These are phyloP conservation scores for Xenopus borealis DNA, from an alignment of 2,113 vertebrate genomes.

Conservation along the genomic window DNA sequence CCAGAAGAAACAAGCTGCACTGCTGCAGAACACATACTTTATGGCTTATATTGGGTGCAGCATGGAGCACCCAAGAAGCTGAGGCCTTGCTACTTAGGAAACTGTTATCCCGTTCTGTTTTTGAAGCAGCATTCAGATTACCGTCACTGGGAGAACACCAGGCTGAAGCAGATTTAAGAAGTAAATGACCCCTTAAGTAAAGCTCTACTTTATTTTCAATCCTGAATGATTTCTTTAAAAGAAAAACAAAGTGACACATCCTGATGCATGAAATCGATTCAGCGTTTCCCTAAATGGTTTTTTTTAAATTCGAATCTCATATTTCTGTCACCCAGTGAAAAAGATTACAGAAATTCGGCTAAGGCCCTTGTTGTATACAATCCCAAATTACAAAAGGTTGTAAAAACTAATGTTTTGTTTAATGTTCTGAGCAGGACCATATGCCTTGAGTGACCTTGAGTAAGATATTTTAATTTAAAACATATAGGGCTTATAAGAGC, in stretches of 20 bases:
- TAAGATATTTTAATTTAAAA: constrained; percentile 83
- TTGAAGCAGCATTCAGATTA: too few relatives aligned
- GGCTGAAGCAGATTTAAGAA: too few relatives aligned
- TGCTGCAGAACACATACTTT: too few relatives aligned
- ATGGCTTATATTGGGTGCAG: too few relatives aligned
- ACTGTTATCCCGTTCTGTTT: too few relatives aligned
- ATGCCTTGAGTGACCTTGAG: constrained; percentile 78
- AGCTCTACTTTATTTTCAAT: constrained; percentile 1
- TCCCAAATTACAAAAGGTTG: constrained; percentile 82
- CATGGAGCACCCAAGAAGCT: too few relatives aligned
- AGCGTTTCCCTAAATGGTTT: constrained; percentile 81
- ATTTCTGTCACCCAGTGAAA: constrained; percentile 80
- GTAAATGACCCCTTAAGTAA: too few relatives aligned
- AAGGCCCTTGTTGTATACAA: constrained; percentile 75
- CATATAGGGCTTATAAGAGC: constrained; percentile 61
- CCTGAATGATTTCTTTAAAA: constrained; percentile 41
- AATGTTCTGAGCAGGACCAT: constrained; percentile 80
- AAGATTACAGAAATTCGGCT: constrained; percentile 73
- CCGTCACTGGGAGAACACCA: too few relatives aligned
- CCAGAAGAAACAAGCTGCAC: too few relatives aligned
- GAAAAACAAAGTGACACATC: constrained; percentile 60
- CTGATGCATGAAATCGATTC: constrained; percentile 83
- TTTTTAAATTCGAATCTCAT: constrained; percentile 79
- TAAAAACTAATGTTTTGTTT: constrained; percentile 84
- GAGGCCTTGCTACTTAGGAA: too few relatives aligned